Conservation (phyloP, 2,797 vertebrate species). For the Ammospiza maritima region DNA sequence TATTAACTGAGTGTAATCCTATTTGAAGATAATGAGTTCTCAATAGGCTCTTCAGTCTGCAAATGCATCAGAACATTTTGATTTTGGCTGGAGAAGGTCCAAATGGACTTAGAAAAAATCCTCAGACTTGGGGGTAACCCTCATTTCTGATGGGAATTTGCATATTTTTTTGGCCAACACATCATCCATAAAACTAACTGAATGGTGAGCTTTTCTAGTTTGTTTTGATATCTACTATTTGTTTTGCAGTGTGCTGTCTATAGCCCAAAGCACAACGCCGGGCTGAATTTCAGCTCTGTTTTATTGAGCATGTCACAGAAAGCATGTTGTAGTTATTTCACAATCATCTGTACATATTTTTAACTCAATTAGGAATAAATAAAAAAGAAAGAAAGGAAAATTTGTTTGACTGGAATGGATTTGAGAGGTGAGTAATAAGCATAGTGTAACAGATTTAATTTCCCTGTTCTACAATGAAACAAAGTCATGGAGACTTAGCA, state of each 20-base stretch:
- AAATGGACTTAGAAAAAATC: constrained; percentile 59
- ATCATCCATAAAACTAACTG: constrained; percentile 30
- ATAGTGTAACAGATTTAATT: constrained; percentile 65
- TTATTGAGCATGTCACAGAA: constrained; percentile 19
- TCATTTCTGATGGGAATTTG: constrained; percentile 30
- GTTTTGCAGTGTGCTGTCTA: constrained; percentile 54
- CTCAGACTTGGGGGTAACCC: constrained; percentile 17
- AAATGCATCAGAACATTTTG: constrained; percentile 68
- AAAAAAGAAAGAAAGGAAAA: background rate
- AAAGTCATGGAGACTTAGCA: constrained; percentile 56
- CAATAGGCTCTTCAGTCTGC: constrained; percentile 76
- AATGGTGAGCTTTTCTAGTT: constrained; percentile 27
- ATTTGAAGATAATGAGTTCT: constrained; percentile 85
- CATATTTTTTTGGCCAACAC: constrained; percentile 9
- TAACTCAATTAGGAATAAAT: constrained; percentile 44
- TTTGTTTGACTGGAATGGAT: constrained; percentile 18
- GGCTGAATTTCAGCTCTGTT: constrained; percentile 44
- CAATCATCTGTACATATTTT: constrained; percentile 15
- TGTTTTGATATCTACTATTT: background rate
- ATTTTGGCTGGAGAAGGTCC: constrained; percentile 63
- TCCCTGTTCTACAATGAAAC: constrained; percentile 40
- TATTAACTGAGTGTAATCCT: constrained; percentile 83
- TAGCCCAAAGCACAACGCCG: constrained; percentile 58
- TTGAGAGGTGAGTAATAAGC: constrained; percentile 53
- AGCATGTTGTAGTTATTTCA: constrained; percentile 28